These are phyloP conservation scores for Piscicola geometra DNA, from an alignment of 2,888 invertebrate genomes.

Conservation along the genomic window DNA sequence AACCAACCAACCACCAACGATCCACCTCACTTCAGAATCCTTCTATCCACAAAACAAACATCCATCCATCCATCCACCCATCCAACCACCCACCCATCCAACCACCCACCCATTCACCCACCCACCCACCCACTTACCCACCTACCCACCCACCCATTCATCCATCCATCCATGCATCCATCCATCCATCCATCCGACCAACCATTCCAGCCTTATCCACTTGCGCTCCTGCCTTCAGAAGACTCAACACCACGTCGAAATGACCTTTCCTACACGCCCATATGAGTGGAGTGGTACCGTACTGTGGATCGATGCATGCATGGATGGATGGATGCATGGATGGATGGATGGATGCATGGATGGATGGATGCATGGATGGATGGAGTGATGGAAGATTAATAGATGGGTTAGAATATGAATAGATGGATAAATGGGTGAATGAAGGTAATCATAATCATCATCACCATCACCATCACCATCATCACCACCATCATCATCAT, in stretches of 20 bases:
- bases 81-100: background rate
- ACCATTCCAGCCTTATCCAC: slow-evolving; percentile 87
- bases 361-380: background rate
- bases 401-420: too few relatives aligned
- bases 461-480: background rate
- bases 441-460: too few relatives aligned
- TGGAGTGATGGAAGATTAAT: too few relatives aligned
- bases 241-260: slow-evolving; percentile 50
- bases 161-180: background rate
- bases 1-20: background rate
- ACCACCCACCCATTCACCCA: background rate
- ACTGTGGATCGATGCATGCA: too few relatives aligned
- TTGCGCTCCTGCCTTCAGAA: slow-evolving; percentile 63
- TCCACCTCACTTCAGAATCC: background rate
- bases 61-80: background rate
- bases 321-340: too few relatives aligned
- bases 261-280: slow-evolving; percentile 55
- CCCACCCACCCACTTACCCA: background rate
- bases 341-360: too few relatives aligned
- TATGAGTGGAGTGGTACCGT: slow-evolving; percentile 85
- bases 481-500: slow-evolving; percentile 4
- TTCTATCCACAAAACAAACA: background rate
- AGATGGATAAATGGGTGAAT: too few relatives aligned
- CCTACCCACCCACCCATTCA: background rate
- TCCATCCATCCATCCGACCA: slow-evolving; percentile 43